These are phyloP conservation scores for Aethina tumida DNA, from an alignment of 1,140 invertebrate species.

Conservation along the genomic window DNA sequence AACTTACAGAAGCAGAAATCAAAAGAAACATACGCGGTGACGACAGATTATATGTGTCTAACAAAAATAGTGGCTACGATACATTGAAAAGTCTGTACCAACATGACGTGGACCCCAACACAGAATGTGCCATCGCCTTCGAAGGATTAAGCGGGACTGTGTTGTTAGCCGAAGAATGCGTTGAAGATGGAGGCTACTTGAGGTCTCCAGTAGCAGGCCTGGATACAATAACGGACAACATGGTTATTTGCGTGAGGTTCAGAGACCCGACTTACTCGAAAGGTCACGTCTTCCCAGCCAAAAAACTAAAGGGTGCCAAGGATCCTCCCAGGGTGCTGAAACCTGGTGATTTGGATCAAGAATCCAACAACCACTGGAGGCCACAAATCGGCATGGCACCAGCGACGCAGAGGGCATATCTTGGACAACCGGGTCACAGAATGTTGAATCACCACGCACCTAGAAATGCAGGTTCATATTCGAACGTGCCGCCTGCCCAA, in stretches of 20 bases:
- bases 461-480: conserved; percentile 17
- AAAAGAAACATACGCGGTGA: conserved; percentile 61
- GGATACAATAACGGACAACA: conserved; percentile 46
- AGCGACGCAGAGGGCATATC: conserved; percentile 40
- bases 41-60: conserved; percentile 69
- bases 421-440: conserved; percentile 57
- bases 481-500: conserved; percentile 23
- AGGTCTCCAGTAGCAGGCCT: conserved; percentile 61
- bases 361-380: conserved; percentile 58
- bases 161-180: conserved; percentile 56
- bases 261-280: conserved; percentile 70
- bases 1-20: conserved; percentile 74
- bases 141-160: conserved; percentile 68
- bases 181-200: conserved; percentile 51
- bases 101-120: conserved; percentile 39
- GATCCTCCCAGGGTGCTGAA: conserved; percentile 70
- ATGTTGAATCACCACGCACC: conserved; percentile 43
- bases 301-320: conserved; percentile 52
- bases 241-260: conserved; percentile 60
- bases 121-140: conserved; percentile 44
- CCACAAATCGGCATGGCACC: conserved; percentile 54
- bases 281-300: conserved; percentile 71
- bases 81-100: conserved; percentile 62
- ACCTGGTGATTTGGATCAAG: conserved; percentile 61
- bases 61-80: conserved; percentile 55